These are phyloP conservation scores for Ctenicera cuprea DNA, from an alignment of 2,888 invertebrate species.

Conservation along the genomic window DNA sequence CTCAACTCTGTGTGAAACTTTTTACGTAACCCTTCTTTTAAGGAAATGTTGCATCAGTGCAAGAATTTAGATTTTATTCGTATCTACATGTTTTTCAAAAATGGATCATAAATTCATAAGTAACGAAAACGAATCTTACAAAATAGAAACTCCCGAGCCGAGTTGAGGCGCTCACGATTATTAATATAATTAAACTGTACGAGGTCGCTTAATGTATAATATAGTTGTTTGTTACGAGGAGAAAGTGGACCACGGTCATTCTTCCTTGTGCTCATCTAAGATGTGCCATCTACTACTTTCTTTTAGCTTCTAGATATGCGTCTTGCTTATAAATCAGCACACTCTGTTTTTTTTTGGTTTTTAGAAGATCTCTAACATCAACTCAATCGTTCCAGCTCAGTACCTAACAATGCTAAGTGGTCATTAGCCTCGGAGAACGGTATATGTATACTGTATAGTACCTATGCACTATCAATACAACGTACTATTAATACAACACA, in stretches of 20 bases:
- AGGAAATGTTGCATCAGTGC: conserved; percentile 14
- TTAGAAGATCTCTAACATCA: conserved; percentile 12
- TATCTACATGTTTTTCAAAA: conserved; percentile 15
- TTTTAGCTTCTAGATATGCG: conserved; percentile 22
- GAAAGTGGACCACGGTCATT: conserved; percentile 46
- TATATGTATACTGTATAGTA: too few relatives aligned
- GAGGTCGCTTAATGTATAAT: conserved; percentile 22
- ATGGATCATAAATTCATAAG: neutral
- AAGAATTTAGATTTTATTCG: neutral
- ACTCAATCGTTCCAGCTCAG: conserved; percentile 35
- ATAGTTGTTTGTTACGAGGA: conserved; percentile 26
- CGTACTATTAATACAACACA: conserved; percentile 16
- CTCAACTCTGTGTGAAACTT: conserved; percentile 22
- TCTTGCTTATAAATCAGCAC: neutral
- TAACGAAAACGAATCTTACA: neutral
- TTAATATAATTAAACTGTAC: conserved; percentile 20
- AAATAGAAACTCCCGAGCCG: conserved; percentile 12
- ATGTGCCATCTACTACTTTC: conserved; percentile 28
- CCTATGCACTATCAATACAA: conserved; percentile 19
- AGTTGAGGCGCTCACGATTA: neutral
- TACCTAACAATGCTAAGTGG: conserved; percentile 52
- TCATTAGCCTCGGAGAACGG: conserved; percentile 53
- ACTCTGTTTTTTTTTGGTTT: too few relatives aligned
- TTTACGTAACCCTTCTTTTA: conserved; percentile 15
- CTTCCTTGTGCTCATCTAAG: conserved; percentile 27